Conservation (phyloP, 2,113 vertebrate species). For the Sterna hirundo region DNA sequence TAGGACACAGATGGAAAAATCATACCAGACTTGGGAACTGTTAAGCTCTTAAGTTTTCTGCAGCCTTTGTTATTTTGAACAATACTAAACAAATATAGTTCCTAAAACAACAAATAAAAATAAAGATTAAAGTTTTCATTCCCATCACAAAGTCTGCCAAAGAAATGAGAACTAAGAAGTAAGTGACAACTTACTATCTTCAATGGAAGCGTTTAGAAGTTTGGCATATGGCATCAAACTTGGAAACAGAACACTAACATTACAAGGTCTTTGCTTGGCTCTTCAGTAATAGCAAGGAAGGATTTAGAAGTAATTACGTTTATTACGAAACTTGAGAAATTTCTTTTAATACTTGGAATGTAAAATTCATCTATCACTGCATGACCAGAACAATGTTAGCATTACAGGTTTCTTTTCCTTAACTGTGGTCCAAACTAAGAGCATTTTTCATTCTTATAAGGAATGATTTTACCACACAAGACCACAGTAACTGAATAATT, state of each 20-base stretch:
- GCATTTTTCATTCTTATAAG: background rate
- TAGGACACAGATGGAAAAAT: background rate
- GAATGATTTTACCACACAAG: background rate
- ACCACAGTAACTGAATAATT: rapidly evolving
- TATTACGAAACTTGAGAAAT: background rate
- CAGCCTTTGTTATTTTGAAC: background rate
- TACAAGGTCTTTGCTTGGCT: background rate
- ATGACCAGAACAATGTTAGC: rapidly evolving
- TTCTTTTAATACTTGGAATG: too few species aligned
- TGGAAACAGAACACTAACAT: background rate
- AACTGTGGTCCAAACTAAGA: background rate
- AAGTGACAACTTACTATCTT: background rate
- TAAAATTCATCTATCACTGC: background rate
- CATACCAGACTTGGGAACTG: background rate
- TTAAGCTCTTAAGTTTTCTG: background rate
- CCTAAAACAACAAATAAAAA: background rate
- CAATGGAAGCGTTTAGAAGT: background rate
- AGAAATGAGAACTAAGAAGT: background rate
- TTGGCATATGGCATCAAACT: background rate
- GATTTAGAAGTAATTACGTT: background rate
- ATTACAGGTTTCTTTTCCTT: background rate
- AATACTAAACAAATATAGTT: background rate
- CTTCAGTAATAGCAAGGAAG: background rate
- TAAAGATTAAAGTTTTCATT: background rate
- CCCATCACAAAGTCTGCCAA: background rate